Base-by-base conservation (phyloP, 1,140 invertebrate genomes). In the Antheraea pernyi region DNA sequence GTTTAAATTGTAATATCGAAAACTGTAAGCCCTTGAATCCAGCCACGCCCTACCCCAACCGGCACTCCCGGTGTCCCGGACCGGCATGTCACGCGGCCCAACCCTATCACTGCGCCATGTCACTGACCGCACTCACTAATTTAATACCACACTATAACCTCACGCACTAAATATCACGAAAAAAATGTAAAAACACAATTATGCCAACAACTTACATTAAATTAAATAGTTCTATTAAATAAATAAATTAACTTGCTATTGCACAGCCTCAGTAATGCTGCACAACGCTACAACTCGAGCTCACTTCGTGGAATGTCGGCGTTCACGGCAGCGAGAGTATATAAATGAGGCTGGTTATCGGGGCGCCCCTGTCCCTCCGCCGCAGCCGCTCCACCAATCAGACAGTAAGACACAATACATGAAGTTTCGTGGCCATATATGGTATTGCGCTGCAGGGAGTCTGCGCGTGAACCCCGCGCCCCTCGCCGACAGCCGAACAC, bases 381-480 rank as follows among this genome's bases (percentile, higher is more conserved):
- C 71, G 81, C 77, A 46, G 70, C 71, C 78, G 86, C 79, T 90
- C 86, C 71, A 81, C 89, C 89, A 91, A 91, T 90, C 82, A 75
- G 76, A 84, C 64, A 46, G 67, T 69, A 72, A 64, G 70, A 70
- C 68, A 75, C 70, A 77, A 76, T 83, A 84, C 80, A 80, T 86
- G 89, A 88, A 82, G 86, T 89, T 91, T 91, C 86, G 83, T 91
- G 80, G 81, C 89, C 89, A 91, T 91, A 91, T 91, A 91, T 91
- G 89, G 89, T 90, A 90, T 91, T 90, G 82, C 84, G 80, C 84
- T 83, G 82, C 85, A 91, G 81, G 84, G 89, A 91, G 86, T 80
- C 82, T 91, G 89, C 89, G 89, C 89, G 81, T 74, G 77, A 80
- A 78, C 82, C 79, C 83, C 78, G 75, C 81, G 63, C 72, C 75